These are phyloP conservation scores for Cnemophilus loriae DNA, from an alignment of 2,113 vertebrate species.

Conservation along the genomic window DNA sequence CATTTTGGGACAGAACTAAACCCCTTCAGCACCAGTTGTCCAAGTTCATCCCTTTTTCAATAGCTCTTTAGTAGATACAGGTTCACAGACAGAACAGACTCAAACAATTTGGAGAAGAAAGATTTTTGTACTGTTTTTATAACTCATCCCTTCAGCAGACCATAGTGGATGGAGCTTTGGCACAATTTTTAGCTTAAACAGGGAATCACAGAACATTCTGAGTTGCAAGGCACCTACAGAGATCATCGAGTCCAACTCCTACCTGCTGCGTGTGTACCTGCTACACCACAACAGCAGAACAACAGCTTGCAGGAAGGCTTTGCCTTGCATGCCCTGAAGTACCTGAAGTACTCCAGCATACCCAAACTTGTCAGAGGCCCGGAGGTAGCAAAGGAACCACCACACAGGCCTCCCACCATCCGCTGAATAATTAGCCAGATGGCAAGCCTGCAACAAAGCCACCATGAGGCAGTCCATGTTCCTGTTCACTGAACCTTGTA, in stretches of 20 bases:
- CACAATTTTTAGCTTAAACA: background rate
- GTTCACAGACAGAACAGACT: background rate
- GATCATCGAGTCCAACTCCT: background rate
- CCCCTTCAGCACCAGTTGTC: background rate
- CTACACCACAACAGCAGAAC: background rate
- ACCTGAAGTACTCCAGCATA: background rate
- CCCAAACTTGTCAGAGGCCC: background rate
- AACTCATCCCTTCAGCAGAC: background rate
- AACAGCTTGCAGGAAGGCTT: background rate
- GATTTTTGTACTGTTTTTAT: background rate
- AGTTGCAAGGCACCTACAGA: background rate
- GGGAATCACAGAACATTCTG: background rate
- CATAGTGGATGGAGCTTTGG: background rate
- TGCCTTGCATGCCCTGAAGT: background rate
- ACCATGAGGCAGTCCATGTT: slow-evolving; percentile 16
- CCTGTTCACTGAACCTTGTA: slow-evolving; percentile 35
- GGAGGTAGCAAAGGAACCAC: background rate
- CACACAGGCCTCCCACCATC: background rate
- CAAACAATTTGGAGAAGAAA: background rate
- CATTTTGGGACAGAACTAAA: background rate
- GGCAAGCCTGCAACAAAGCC: slow-evolving; percentile 37
- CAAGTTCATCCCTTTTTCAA: background rate
- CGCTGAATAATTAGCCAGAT: background rate
- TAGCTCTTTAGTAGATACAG: background rate
- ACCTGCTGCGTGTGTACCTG: background rate